Evolutionary conservation across 2,888 invertebrate species (phyloP).

Genomic region (Epirrhoe alternata): DNA sequence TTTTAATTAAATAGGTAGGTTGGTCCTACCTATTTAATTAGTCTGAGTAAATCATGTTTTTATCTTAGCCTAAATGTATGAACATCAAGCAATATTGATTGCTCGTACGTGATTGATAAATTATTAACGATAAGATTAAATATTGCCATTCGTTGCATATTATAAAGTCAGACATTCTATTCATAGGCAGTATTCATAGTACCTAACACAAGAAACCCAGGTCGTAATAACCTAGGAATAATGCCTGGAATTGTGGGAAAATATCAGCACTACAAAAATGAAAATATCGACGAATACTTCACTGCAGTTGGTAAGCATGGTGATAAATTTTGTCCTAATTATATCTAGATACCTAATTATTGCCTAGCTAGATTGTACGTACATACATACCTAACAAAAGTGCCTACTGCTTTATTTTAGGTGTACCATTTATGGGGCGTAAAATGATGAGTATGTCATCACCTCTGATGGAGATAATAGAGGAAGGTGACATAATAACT

Average conservation of each 20-base stretch:
- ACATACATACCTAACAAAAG: background rate
- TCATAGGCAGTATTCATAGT: conserved; percentile 1
- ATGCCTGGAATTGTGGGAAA: conserved; percentile 86
- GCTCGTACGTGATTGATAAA: conserved; percentile 44
- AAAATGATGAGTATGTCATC: conserved; percentile 87
- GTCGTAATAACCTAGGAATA: conserved; percentile 35
- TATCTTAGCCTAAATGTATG: background rate
- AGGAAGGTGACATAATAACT: conserved; percentile 84
- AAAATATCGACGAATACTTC: conserved; percentile 88
- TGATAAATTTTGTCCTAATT: background rate
- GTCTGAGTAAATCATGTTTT: background rate
- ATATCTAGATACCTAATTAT: no score
- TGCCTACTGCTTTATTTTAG: conserved; percentile 63
- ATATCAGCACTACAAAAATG: conserved; percentile 87
- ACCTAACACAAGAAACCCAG: conserved; percentile 2
- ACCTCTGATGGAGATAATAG: conserved; percentile 85
- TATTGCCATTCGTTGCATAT: conserved; percentile 1
- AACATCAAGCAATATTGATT: background rate
- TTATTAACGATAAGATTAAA: conserved; percentile 34
- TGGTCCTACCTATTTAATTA: background rate
- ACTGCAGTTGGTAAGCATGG: conserved; percentile 83
- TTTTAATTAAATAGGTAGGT: no score
- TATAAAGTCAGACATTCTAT: background rate
- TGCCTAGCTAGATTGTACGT: no score
- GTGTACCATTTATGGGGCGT: conserved; percentile 87